Base-by-base conservation (phyloP, 1,140 invertebrate species). In the Chironomus tepperi region DNA sequence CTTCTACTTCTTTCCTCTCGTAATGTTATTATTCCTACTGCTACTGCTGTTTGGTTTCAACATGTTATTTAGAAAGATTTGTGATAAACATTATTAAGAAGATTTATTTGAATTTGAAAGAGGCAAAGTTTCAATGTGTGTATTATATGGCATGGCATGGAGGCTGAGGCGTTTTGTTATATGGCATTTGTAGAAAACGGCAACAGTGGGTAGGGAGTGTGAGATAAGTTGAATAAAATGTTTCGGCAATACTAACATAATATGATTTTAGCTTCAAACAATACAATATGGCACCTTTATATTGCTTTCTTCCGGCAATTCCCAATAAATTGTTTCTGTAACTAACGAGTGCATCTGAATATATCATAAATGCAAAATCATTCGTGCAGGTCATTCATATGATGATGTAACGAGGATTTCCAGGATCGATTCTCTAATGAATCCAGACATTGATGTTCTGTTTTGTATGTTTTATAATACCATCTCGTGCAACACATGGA, bases 61-160 rank as follows among this genome's bases (percentile, higher is more conserved):
- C 65, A 70, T 70, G 19, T 19, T 70, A 21, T 70, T 70, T 18
- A 70, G 19, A 19, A 70, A 70, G 65, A 70, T 70, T 70, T 70
- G 16, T 70, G 65, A 70, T 70, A 70, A 70, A 21, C 65, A 70
- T 70, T 70, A 70, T 21, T 70, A 70, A 70, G 18, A 70, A 70
- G 65, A 70, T 70, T 70, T 70, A 70, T 70, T 19, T 70, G 16
- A 21, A 70, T 19, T 70, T 21, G 65, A 70, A 19, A 70, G 19
- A 21, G 65, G 16, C 16, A 70, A 18, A 16, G 18, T 19, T 19
- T 18, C 16, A 70, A 19, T 70, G 16, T 70, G 65, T 70, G 9
- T 2, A 70, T 18, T 57, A 67, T 15, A 47, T 10, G 12, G 12
- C 12, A 57, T 57, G 7, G n/a, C 5, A 34, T 34, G 5, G 24